A percentile compares a stretch with the other conserved stretches of the same genome.
Conservation (phyloP, 2,113 vertebrate genomes). For the Zapus hudsonius region DNA sequence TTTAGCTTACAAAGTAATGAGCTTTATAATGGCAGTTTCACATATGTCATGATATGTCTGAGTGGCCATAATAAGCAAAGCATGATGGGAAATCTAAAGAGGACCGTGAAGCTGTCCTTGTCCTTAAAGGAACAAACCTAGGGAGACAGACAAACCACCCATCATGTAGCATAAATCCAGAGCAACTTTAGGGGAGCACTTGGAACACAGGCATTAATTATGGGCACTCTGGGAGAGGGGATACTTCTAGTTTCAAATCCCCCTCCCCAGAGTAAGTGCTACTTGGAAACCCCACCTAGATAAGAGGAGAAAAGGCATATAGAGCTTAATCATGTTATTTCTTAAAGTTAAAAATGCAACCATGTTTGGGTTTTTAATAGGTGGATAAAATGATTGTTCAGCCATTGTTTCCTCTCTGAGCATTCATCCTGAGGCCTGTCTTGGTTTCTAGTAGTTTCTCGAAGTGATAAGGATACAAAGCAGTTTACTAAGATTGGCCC, state of each 20-base stretch:
- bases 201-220: neutral
- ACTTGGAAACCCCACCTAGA: slow-evolving; percentile 5
- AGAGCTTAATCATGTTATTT: neutral
- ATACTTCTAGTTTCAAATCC: slow-evolving; percentile 31
- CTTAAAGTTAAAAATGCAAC: neutral
- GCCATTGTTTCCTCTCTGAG: neutral
- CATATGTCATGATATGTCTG: neutral
- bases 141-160: slow-evolving; percentile 53
- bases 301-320: neutral
- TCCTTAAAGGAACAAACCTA: slow-evolving; percentile 20
- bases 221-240: neutral
- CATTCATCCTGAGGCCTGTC: neutral
- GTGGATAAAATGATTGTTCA: neutral
- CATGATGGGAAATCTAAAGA: neutral
- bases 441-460: neutral
- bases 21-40: neutral
- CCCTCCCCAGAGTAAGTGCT: neutral
- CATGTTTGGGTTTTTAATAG: neutral
- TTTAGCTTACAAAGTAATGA: neutral
- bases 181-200: neutral
- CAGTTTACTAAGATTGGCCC: neutral
- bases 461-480: neutral
- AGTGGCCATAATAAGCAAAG: neutral
- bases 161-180: neutral
- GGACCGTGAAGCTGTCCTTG: slow-evolving; percentile 6